phyloP scores from a whole-genome alignment of 2,797 vertebrate species.

The Coilia nasus region DNA sequence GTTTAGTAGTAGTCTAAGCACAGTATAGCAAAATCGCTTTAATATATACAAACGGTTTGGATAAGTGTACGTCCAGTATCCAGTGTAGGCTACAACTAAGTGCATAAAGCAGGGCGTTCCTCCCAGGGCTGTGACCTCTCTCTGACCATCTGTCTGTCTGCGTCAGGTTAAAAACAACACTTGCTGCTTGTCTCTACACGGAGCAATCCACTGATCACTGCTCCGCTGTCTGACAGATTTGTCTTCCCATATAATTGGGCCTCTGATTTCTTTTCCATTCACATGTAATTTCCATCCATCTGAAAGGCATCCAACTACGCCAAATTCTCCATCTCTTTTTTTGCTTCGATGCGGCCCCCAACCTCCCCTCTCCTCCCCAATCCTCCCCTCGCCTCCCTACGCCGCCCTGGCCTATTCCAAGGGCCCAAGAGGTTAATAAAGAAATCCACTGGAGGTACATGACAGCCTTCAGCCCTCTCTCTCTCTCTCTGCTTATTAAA shows the following conservation, averaged over 20 bases:
- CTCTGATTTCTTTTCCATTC: background rate
- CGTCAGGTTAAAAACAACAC: background rate
- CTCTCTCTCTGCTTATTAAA: background rate
- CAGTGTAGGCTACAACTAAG: too few species aligned
- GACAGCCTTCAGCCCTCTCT: background rate
- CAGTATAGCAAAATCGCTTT: too few species aligned
- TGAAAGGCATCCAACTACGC: background rate
- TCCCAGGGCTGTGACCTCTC: conserved; percentile 18
- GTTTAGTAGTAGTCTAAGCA: too few species aligned
- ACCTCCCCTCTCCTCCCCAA: background rate
- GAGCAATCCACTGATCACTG: background rate
- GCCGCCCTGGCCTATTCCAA: background rate
- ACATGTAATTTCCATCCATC: background rate
- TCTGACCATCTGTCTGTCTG: background rate
- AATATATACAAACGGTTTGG: too few species aligned
- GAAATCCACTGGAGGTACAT: background rate
- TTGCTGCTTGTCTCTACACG: background rate
- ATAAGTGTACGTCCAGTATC: too few species aligned
- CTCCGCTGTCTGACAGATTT: background rate
- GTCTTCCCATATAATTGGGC: background rate
- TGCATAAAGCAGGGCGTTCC: background rate
- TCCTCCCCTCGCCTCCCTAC: background rate
- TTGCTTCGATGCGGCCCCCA: too few species aligned
- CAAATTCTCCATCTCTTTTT: too few species aligned
- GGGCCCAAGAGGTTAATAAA: conserved; percentile 1